Evolutionary conservation across 2,113 vertebrate species (phyloP), one percentile per base, ranked within the genome.

Genomic region (Channa maculata): DNA sequence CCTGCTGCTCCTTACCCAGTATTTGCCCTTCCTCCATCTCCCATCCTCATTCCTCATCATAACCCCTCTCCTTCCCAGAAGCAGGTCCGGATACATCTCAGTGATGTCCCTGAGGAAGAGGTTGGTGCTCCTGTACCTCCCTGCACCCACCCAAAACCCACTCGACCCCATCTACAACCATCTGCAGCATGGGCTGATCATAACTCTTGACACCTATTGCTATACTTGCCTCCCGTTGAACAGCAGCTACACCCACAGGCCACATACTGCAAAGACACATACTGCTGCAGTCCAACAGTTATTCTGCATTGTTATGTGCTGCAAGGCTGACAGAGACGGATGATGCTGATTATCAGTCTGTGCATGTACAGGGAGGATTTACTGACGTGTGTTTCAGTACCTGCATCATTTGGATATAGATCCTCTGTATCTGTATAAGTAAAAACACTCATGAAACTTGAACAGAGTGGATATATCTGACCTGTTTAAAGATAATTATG

Each of bases 81-180:
- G 91, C 94, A 95, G 81, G 94, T 94, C 63, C 91, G 93, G 93
- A 94, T 95, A 87, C 93, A 93, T 88, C 86, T 94, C 90, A 91
- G 24, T 91, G 93, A 93, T 3, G 46, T 67, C 79, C 86, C 88
- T 71, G 86, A 92, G 88, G 91, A 88, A 34, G 86, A 94, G 94
- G 94, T 95, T 74, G 92, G 94, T 95, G 73, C 45, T 37, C 78
- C 65, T 58, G 65, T 62, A 64, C 4, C 24, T 37, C 64, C 58
- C 48, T 5, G 65, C 74, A 24, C 24, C 24, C 24, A 24, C 24
- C 24, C 24, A 24, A 24, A 24, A 80, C 60, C 72, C 33, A 10
- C 39, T 65, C 45, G 36, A 78, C 52, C 44, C 76, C 58, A 44
- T 51, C 36, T 38, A 50, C 50, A 65, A 55, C 46, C 83, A 66